phyloP scores from a whole-genome alignment of 1,140 invertebrate species.

The Drosophila lacteicornis region DNA sequence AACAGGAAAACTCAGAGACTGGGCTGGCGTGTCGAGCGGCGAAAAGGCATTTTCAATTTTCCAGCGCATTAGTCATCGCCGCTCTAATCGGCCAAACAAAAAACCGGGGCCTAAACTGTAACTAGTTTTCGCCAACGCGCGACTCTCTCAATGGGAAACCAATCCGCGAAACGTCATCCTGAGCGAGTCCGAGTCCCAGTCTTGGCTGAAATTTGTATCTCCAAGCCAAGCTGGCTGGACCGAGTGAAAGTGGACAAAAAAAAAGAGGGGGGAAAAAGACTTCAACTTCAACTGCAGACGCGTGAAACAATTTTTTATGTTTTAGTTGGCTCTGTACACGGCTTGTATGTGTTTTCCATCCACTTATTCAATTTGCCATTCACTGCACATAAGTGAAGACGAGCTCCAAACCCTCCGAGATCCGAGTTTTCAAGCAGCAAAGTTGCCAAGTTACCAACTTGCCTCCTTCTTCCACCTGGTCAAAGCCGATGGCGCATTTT shows the following conservation, averaged over 20 bases:
- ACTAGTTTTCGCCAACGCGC: constrained; percentile 65
- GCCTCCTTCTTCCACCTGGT: background rate
- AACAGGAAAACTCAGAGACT: constrained; percentile 23
- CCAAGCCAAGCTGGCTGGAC: constrained; percentile 34
- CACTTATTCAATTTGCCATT: constrained; percentile 81
- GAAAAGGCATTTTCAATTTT: constrained; percentile 75
- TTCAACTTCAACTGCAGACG: constrained; percentile 63
- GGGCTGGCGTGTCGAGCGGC: constrained; percentile 44
- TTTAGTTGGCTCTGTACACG: constrained; percentile 48
- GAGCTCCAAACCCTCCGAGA: constrained; percentile 16
- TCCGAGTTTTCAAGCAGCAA: constrained; percentile 6
- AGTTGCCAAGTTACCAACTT: background rate
- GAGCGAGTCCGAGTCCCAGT: constrained; percentile 27
- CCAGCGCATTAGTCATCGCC: constrained; percentile 76
- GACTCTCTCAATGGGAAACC: constrained; percentile 35
- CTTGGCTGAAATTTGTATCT: constrained; percentile 20
- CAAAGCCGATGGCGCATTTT: constrained; percentile 73
- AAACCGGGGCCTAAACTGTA: constrained; percentile 69
- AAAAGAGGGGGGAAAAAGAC: constrained; percentile 9
- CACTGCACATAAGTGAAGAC: constrained; percentile 69
- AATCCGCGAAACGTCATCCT: constrained; percentile 67
- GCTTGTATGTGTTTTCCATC: constrained; percentile 60
- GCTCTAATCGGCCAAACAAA: constrained; percentile 36
- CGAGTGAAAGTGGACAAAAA: constrained; percentile 75
- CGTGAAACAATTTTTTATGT: constrained; percentile 75